Evolutionary conservation across 2,888 invertebrate genomes (phyloP).

Genomic region (Dorcus hopei): DNA sequence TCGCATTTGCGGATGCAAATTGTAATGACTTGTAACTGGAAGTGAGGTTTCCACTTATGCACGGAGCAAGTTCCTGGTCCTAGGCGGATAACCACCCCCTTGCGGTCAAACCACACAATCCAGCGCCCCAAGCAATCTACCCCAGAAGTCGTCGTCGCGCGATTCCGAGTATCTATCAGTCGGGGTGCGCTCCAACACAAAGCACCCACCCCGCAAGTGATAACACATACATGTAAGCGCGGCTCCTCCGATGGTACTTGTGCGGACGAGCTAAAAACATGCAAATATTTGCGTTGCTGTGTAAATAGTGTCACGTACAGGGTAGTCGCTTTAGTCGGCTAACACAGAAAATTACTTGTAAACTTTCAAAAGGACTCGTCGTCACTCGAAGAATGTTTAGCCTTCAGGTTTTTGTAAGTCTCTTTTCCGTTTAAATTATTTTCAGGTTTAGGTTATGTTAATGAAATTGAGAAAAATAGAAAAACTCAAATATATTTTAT

Average conservation of each 20-base stretch:
- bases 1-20: constrained; percentile 22
- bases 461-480: too few relatives aligned
- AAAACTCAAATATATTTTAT: too few relatives aligned
- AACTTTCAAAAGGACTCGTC: background rate
- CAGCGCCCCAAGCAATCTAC: constrained; percentile 28
- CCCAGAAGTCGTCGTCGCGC: constrained; percentile 6
- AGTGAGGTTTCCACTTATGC: constrained; percentile 25
- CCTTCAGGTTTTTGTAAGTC: too few relatives aligned
- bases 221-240: constrained; percentile 18
- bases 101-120: constrained; percentile 30
- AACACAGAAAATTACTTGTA: background rate
- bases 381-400: too few relatives aligned
- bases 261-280: background rate
- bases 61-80: constrained; percentile 24
- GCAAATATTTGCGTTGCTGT: too few relatives aligned
- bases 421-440: too few relatives aligned
- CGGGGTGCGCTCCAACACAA: too few relatives aligned
- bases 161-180: constrained; percentile 4
- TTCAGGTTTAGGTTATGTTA: too few relatives aligned
- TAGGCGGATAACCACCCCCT: constrained; percentile 24
- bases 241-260: constrained; percentile 16
- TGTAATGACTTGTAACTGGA: constrained; percentile 24
- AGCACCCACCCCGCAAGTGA: background rate
- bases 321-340: too few relatives aligned
- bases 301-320: too few relatives aligned